phyloP scores from a whole-genome alignment of 2,113 vertebrate genomes.

The Platichthys flesus region DNA sequence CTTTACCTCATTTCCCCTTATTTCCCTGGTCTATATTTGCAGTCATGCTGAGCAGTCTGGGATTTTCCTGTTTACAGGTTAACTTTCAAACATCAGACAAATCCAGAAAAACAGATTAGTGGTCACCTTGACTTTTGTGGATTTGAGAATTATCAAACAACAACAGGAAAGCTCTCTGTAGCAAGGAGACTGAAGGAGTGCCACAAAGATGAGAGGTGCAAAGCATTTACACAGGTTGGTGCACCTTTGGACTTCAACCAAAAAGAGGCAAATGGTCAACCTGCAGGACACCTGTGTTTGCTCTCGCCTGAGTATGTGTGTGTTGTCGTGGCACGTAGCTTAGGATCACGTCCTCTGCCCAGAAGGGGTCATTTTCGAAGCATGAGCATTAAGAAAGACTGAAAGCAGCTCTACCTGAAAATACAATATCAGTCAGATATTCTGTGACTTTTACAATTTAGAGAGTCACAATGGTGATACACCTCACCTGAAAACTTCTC shows the following conservation, averaged over 20 bases:
- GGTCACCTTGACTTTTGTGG: constrained; percentile 9
- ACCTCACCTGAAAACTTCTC: too few species aligned
- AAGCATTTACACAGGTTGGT: too few species aligned
- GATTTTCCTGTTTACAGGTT: constrained; percentile 62
- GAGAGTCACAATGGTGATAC: too few species aligned
- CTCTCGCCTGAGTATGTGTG: constrained; percentile 4
- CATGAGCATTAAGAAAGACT: constrained; percentile 23
- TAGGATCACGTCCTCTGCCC: constrained; percentile 9
- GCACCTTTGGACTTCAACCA: too few species aligned
- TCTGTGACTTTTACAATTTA: too few species aligned
- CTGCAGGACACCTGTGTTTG: constrained; percentile 16
- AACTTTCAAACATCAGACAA: constrained; percentile 43
- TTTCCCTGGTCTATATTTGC: constrained; percentile 57
- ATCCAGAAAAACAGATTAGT: neutral
- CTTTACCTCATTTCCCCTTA: constrained; percentile 56
- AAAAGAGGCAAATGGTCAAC: too few species aligned
- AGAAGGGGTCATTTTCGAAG: constrained; percentile 29
- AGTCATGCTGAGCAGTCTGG: constrained; percentile 32
- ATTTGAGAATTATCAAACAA: constrained; percentile 33
- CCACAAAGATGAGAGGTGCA: too few species aligned
- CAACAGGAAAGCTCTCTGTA: constrained; percentile 10
- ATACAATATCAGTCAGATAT: too few species aligned
- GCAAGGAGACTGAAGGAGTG: neutral
- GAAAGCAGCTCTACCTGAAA: too few species aligned
- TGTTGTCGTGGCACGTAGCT: neutral